Conservation (phyloP, 2,797 vertebrate genomes). For the Melanotaenia boesemani region DNA sequence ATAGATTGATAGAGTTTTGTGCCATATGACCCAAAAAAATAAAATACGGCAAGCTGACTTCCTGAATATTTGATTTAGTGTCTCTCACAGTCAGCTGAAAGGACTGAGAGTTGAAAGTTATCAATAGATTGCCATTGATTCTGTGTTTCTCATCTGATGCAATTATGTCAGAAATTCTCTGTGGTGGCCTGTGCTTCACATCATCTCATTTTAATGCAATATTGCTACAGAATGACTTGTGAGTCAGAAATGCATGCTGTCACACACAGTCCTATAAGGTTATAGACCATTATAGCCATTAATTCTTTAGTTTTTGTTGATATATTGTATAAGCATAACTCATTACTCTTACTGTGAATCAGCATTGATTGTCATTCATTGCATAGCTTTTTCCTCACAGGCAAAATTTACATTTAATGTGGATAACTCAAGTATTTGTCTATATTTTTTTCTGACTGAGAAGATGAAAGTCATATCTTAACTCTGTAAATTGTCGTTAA, state of each 20-base stretch:
- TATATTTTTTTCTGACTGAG: neutral
- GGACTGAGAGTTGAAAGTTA: neutral
- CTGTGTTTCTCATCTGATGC: constrained; percentile 11
- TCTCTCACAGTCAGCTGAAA: neutral
- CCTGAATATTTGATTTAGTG: constrained; percentile 15
- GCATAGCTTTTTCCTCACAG: neutral
- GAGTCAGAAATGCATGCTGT: neutral
- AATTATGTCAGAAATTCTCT: constrained; percentile 16
- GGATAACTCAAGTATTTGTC: neutral
- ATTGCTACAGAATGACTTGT: constrained; percentile 26
- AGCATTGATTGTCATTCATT: neutral
- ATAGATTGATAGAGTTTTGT: neutral
- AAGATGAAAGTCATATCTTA: neutral
- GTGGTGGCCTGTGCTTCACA: constrained; percentile 5
- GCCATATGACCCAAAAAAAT: constrained; percentile 1
- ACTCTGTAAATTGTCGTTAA: neutral
- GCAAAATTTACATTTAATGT: neutral
- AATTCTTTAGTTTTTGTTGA: neutral
- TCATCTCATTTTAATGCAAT: constrained; percentile 49
- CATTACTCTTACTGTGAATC: neutral
- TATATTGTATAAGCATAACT: neutral
- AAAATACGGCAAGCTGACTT: constrained; percentile 11
- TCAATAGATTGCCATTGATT: constrained; percentile 15
- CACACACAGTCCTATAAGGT: constrained; percentile 17
- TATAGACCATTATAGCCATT: constrained; percentile 24